Base-by-base conservation (phyloP, 37 sponge, comb jelly and placozoan genomes). In the Halisarca cf. caerulea region DNA sequence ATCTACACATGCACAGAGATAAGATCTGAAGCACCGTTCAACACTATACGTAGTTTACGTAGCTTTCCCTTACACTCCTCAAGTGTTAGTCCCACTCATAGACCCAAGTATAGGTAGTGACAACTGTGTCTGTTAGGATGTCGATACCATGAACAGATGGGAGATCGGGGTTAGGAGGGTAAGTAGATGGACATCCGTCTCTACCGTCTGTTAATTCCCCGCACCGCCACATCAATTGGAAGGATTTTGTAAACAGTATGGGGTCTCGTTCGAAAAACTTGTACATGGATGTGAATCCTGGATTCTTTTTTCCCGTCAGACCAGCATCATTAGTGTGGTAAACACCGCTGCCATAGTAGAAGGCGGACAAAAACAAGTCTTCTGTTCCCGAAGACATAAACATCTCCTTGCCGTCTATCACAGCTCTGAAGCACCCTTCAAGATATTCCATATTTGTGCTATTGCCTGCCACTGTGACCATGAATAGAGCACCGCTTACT, bases 231-330 rank as follows among this genome's bases (percentile, higher is more conserved):
- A 35, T 58, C 40, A 93, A 83, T 18, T 64, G 71, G 1, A 93
- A 61, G 11, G 94, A 93, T 54, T 86, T 85, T n/a, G 80, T 81
- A 34, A 93, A 93, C 24, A 93, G 83, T 30, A 93, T 6, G 17
- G 94, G 94, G 69, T 93, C 94, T 30, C 81, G 84, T 40, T 93
- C 94, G 85, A 93, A 93, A 78, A 90, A 93, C 80, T 93, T 93
- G 86, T 93, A 93, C 0, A 91, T 91, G 0, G 88, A 87, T 86
- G 90, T 84, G 5, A 77, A 51, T 14, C 88, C 88, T 43, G 41
- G 27, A 14, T n/a, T 43, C 1, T 45, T 75, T 30, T 82, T 78
- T 53, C 2, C 66, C 0, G 94, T 93, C n/a, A 87, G 73, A 2
- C 94, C 94, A 1, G 94, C 55, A 33, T 93, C 83, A 44, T 93